Percentiles rank a stretch among this genome's conserved stretches.
These are phyloP conservation scores for Dolichoris vasculosae DNA, from an alignment of 1,140 invertebrate species.

Conservation along the genomic window DNA sequence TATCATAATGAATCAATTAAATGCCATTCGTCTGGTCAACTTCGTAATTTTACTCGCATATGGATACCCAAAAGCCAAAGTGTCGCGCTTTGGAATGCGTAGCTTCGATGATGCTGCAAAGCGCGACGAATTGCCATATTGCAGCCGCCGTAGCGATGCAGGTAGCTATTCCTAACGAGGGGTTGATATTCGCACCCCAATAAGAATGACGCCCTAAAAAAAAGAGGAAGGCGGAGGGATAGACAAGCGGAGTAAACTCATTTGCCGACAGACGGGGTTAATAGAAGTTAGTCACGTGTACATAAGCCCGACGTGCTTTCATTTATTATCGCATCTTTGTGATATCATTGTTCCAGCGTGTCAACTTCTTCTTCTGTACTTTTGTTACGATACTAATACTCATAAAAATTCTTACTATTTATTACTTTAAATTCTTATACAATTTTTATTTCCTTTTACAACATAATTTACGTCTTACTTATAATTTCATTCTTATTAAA, in stretches of 20 bases:
- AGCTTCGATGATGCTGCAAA: constrained; percentile 33
- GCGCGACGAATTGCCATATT: constrained; percentile 45
- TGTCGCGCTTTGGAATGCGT: constrained; percentile 21
- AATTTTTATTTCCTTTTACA: too few relatives aligned
- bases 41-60: constrained; percentile 33
- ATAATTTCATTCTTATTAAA: too few relatives aligned
- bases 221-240: background rate
- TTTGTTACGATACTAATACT: background rate
- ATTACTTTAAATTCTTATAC: too few relatives aligned
- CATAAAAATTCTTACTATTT: background rate
- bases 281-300: constrained; percentile 39
- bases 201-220: background rate
- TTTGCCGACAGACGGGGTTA: constrained; percentile 43
- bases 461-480: too few relatives aligned
- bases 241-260: background rate
- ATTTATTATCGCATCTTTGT: constrained; percentile 25
- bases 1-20: constrained; percentile 12
- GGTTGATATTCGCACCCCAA: constrained; percentile 45
- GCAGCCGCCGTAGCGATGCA: constrained; percentile 26
- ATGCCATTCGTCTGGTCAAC: constrained; percentile 3
- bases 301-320: background rate
- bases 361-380: background rate
- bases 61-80: background rate
- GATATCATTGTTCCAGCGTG: background rate
- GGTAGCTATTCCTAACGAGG: constrained; percentile 36